These are phyloP conservation scores for Lacanobia wlatinum DNA, from an alignment of 2,888 invertebrate species.

Conservation along the genomic window DNA sequence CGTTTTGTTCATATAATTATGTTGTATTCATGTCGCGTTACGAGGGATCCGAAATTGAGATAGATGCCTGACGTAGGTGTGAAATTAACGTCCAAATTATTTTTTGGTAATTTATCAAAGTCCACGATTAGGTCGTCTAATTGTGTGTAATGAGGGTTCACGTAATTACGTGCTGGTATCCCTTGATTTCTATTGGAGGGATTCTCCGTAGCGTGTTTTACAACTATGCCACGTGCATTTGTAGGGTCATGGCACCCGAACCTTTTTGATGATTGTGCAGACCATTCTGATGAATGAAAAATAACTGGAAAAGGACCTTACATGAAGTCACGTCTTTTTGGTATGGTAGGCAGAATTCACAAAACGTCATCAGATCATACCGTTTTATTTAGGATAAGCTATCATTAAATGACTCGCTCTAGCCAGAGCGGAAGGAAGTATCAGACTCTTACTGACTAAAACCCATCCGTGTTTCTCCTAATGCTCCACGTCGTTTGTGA, in stretches of 20 bases:
- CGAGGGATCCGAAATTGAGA: slow-evolving; percentile 72
- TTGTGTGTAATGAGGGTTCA: slow-evolving; percentile 63
- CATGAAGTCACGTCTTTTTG: no score
- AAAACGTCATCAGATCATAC: no score
- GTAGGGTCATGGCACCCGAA: not conserved
- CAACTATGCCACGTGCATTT: not conserved
- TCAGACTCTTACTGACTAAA: no score
- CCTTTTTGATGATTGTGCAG: no score
- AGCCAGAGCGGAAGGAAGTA: no score
- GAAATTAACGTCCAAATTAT: slow-evolving; percentile 66
- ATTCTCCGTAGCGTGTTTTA: slow-evolving; percentile 12
- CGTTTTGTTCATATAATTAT: slow-evolving; percentile 78
- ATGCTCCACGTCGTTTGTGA: no score
- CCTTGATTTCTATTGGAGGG: slow-evolving; percentile 47
- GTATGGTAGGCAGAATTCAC: no score
- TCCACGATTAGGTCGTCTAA: slow-evolving; percentile 60
- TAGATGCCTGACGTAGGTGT: slow-evolving; percentile 69
- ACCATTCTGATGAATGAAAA: no score
- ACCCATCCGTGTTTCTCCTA: no score
- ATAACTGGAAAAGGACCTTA: no score
- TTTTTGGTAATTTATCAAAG: slow-evolving; percentile 69
- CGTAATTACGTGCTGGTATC: slow-evolving; percentile 45
- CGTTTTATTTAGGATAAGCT: no score
- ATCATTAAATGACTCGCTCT: no score
- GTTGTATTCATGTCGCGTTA: slow-evolving; percentile 72